Base-by-base conservation (phyloP, 2,797 vertebrate species). In the Ibycter americanus region DNA sequence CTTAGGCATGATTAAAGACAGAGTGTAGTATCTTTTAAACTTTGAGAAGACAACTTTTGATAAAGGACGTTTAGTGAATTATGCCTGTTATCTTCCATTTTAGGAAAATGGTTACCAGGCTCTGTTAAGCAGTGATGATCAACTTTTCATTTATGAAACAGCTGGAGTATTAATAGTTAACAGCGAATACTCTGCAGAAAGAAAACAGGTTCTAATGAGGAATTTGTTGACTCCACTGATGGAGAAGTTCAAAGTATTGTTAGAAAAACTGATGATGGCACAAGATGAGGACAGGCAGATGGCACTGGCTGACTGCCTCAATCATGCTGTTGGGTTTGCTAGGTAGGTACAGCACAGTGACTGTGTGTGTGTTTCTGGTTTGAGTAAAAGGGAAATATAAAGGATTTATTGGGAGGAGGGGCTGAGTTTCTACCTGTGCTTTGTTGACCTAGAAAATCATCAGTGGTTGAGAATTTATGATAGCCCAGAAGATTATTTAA, bases 101-200 rank as follows among this genome's bases (percentile, higher is more conserved):
- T 97, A 99, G 99, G 99, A 99, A 84, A 99, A 99, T 61, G 99
- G 99, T 54, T 99, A 99, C 97, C 99, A 98, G 47, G 98, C 99
- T 26, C 97, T 99, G 94, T 97, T 99, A 97, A 99, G 99, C 98
- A 99, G 99, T 25, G 99, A 99, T 49, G 99, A 99, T 97, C 99
- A 99, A 97, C 99, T 99, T 42, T 99, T 99, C 96, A 99, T 99
- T 98, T 99, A 99, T 56, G 99, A 99, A 98, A 98, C 99, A 52
- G 99, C 99, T 6, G 99, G 99, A 49, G 98, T 99, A 19, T 98
- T 99, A 95, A 99, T 99, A 72, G 99, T 99, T 94, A 99, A 99
- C 91, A 99, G 99, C 0, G 99, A 99, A 71, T 99, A 99, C 86
- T 98, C 99, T 2, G 98, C 98, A 22, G 99, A 99, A 94, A 98